Evolutionary conservation across 2,888 invertebrate species (phyloP), one percentile per base, ranked within the genome.

Genomic region (Cryptocephalus primarius): DNA sequence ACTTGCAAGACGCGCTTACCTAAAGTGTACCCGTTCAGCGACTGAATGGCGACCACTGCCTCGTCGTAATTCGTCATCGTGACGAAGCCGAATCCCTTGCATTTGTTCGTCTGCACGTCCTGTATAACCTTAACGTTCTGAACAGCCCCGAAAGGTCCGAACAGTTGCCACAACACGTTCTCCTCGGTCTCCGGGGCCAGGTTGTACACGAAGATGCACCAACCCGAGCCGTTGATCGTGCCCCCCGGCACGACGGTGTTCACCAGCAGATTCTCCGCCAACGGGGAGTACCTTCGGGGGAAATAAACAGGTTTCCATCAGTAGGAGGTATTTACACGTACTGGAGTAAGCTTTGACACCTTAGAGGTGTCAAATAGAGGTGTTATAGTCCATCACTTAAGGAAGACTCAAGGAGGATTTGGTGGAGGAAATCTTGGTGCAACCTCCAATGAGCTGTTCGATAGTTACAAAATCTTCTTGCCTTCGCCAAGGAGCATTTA

Each of bases 31-130:
- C 95, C 95, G 73, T 96, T 95, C 67, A 96, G 78, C 56, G 91
- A 91, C 74, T 93, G 91, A 67, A 95, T 95, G 60, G 96, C 95
- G 63, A 92, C 88, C 55, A 93, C 85, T 50, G 95, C 92, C 73
- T 96, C 95, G 66, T 95, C 94, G 69, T 96, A 95, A 73, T 94
- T 93, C 69, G 93, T 93, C 95, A 96, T 96, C 55, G 94, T 94
- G 60, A 96, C 94, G 72, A 95, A 95, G 59, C 94, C 96, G 72
- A 94, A 96, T 55, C 96, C 96, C 78, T 94, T 95, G 77, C 95
- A 95, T 73, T 95, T 95, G 77, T 92, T 92, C 58, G 93, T 93
- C 49, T 61, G 61, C 48, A 60, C 50, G 52, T 60, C 60, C 36
- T 57, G 55, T 39, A 60, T 60, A 33, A 95, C 93, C 78, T 95